Percentiles rank a stretch among this genome's conserved stretches.
These are phyloP conservation scores for Palythoa grandiflora DNA, from an alignment of 92 coral and sea anemone genomes.

Conservation along the genomic window DNA sequence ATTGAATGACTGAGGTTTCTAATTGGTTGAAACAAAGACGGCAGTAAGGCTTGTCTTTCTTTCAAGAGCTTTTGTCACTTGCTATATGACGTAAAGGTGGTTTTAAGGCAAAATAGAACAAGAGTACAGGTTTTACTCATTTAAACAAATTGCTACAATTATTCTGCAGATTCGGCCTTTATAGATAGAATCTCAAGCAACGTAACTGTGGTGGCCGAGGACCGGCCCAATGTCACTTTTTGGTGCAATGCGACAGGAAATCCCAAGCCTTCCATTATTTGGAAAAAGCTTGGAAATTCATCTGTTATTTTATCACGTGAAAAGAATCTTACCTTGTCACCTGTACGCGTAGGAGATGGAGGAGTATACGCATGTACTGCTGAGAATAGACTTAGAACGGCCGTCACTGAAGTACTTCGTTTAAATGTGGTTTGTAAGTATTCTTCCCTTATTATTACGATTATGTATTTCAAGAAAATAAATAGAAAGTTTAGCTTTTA, in stretches of 20 bases:
- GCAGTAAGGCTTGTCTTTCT: no score
- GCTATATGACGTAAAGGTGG: no score
- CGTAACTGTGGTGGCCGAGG: slow-evolving; percentile 2
- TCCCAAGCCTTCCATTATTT: slow-evolving; percentile 41
- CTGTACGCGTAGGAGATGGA: slow-evolving; percentile 45
- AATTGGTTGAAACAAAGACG: no score
- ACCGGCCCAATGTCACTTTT: slow-evolving; percentile 17
- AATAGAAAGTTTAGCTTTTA: neutral
- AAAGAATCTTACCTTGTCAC: slow-evolving; percentile 45
- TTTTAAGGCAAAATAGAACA: no score
- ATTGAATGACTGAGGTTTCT: no score
- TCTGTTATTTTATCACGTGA: slow-evolving; percentile 42
- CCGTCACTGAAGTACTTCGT: slow-evolving; percentile 53
- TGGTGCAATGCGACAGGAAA: slow-evolving; percentile 45
- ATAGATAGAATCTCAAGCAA: slow-evolving; percentile 36
- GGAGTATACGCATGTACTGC: slow-evolving; percentile 76
- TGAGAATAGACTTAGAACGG: slow-evolving; percentile 71
- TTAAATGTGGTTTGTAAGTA: slow-evolving; percentile 37
- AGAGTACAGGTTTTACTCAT: no score
- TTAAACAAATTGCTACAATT: neutral
- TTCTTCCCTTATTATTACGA: no score
- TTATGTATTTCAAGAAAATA: neutral
- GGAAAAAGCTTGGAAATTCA: slow-evolving; percentile 58
- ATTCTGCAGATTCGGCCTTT: slow-evolving; percentile 2
- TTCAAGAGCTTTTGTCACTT: no score